A percentile compares a stretch with the other conserved stretches of the same genome.
phyloP scores from a whole-genome alignment of 2,888 invertebrate genomes.

The Zhengitettix transpicula region DNA sequence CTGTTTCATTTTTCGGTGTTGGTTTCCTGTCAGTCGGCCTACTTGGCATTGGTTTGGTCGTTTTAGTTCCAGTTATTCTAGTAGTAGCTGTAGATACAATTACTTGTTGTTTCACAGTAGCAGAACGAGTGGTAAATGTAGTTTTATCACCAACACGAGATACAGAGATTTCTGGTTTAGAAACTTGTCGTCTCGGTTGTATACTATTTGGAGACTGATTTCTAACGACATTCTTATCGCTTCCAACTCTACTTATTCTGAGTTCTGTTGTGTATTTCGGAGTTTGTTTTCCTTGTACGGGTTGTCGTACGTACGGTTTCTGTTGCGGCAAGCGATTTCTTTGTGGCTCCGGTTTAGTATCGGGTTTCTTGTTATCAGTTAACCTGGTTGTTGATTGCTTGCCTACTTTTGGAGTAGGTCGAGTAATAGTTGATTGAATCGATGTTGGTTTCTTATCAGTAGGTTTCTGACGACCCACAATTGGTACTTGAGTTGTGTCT shows the following conservation, averaged over 20 bases:
- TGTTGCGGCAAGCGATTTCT: neutral
- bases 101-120: neutral
- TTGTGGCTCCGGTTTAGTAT: neutral
- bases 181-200: slow-evolving; percentile 1
- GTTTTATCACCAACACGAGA: slow-evolving; percentile 10
- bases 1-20: neutral
- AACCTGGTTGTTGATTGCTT: neutral
- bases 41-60: neutral
- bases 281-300: neutral
- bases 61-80: neutral
- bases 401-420: neutral
- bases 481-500: neutral
- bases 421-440: neutral
- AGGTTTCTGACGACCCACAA: neutral
- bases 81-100: neutral
- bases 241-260: neutral
- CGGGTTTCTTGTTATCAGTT: neutral
- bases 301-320: neutral
- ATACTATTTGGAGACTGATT: neutral
- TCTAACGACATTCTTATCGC: slow-evolving; percentile 2
- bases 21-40: slow-evolving; percentile 1
- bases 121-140: neutral
- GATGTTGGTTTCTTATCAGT: neutral
- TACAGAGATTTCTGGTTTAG: slow-evolving; percentile 7
- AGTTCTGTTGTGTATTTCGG: no score